Base-by-base conservation (phyloP, 2,797 vertebrate genomes). In the Mormyrus proboscirostris region DNA sequence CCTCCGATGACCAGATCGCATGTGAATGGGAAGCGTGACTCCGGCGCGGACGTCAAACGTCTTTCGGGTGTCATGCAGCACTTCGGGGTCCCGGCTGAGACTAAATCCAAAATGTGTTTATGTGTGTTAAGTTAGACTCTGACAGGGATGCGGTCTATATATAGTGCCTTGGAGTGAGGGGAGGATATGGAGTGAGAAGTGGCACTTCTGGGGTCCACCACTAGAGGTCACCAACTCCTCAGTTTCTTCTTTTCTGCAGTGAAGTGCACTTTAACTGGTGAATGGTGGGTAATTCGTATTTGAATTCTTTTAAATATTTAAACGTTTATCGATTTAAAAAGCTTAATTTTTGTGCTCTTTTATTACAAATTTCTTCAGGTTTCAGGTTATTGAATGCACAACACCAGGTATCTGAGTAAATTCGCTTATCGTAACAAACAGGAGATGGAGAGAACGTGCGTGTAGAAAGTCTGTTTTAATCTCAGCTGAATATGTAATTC, bases 131-230 rank as follows among this genome's bases (percentile, higher is more conserved):
- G 25, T 69, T 55, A 88, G 92, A 92, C 93, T 94, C 94, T 94
- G 93, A 92, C 94, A 93, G 95, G 96, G 96, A 96, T 96, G 95
- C 94, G 94, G 93, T 95, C 93, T 83, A 95, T 94, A 95, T 94
- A 95, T 94, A 95, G 96, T 96, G 96, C 96, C 96, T 96, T 96
- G 95, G 94, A 95, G 89, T 93, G 90, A 89, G 93, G 91, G 94
- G 91, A 89, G 76, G 55, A 88, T 92, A 88, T 91, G 86, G 89
- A 91, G 91, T 88, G 79, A 44, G 41, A n/a, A 44, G 44, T 49
- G 79, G 79, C 38, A 49, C 79, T 49, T 83, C 76, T 83, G 44
- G 44, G 2, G n/a, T 86, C 4, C 22, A 25, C n/a, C 84, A 86
- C 84, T 38, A 55, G 49, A 86, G 25, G 49, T 38, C 84, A 50